Base-by-base conservation (phyloP, 2,113 vertebrate species). In the Macroglossus sobrinus region DNA sequence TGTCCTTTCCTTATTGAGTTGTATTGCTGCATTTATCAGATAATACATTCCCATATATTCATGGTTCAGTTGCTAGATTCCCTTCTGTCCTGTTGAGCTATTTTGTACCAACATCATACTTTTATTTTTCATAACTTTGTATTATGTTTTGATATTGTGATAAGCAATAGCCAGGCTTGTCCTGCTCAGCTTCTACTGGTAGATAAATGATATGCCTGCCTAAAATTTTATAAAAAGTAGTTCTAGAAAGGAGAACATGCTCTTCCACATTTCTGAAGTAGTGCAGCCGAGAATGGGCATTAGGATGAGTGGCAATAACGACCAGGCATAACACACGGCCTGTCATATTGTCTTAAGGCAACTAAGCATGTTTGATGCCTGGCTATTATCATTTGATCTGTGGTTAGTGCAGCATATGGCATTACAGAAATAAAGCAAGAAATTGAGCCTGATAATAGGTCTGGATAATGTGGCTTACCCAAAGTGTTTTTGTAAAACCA, bases 401-500 rank as follows among this genome's bases (percentile, higher is more conserved):
- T 84, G 38, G 71, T 89, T 84, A 89, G 64, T 87, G 80, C 21
- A 53, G 57, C 75, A 69, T 38, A 30, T 68, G 55, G 30, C 55
- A 76, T 63, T 11, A 80, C 24, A 68, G 68, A 47, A 89, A 47
- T 40, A 80, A 3, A 82, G 69, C 43, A 80, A 89, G 88, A 88
- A 79, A 82, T 47, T 87, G 64, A 84, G 89, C 26, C 50, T 94
- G 88, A 84, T 87, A 59, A 79, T 80, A 84, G 72, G n/a, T 71
- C 75, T 97, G 76, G 84, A 38, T 90, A 61, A 88, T 81, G 80
- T 72, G 64, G 69, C 30, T 95, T 55, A 15, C 61, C 69, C 50
- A 64, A 76, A 95, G 85, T 35, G 43, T 47, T 86, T 95, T 87
- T 89, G 53, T 63, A 61, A 91, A 96, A 90, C n/a, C 91, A 72